A percentile compares a stretch with the other conserved stretches of the same genome.
Evolutionary conservation across 2,888 invertebrate genomes (phyloP).

Genomic region (Operophtera brumata): DNA sequence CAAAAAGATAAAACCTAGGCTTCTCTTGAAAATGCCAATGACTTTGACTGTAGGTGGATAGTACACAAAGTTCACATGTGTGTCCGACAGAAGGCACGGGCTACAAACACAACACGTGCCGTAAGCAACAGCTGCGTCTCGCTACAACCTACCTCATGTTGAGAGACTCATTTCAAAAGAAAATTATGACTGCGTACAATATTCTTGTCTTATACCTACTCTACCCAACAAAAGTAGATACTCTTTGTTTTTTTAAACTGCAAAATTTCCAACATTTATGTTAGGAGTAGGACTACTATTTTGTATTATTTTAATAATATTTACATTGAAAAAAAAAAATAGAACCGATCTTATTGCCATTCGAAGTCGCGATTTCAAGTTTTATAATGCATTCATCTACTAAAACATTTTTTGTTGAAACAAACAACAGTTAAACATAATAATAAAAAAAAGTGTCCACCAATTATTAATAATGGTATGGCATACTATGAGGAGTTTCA

Average conservation of each 20-base stretch:
- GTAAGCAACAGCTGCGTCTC: constrained; percentile 29
- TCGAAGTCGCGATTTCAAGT: no score
- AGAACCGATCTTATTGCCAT: no score
- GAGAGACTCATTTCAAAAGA: neutral
- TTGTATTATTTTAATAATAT: neutral
- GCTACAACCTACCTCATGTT: constrained; percentile 15
- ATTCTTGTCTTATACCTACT: neutral
- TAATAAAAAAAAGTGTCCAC: no score
- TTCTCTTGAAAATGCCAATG: neutral
- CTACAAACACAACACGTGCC: constrained; percentile 30
- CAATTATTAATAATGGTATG: no score
- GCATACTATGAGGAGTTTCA: no score
- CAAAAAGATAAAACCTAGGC: no score
- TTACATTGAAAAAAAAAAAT: no score
- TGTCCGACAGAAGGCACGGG: constrained; percentile 19
- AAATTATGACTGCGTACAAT: neutral
- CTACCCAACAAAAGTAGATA: neutral
- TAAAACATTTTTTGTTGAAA: no score
- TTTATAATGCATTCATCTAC: no score
- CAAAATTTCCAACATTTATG: neutral
- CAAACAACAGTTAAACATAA: no score
- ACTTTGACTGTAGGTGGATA: neutral
- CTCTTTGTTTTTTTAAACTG: neutral
- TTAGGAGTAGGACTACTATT: neutral
- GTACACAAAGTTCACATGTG: constrained; percentile 15